Evolutionary conservation across 1,140 invertebrate genomes (phyloP).

Genomic region (Rhagoletis zephyria): DNA sequence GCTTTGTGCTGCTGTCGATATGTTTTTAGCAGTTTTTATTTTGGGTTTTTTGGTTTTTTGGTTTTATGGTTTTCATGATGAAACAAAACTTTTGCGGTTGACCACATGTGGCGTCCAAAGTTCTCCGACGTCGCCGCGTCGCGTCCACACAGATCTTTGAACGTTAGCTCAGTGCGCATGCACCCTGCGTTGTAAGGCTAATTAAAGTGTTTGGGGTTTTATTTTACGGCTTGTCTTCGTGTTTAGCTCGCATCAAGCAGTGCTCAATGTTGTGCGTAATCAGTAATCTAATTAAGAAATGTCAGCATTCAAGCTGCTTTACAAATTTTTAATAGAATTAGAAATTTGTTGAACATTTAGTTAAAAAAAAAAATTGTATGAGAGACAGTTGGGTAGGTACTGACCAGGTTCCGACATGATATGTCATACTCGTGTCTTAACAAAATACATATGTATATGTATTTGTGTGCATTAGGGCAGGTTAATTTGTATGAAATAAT

Average conservation of each 20-base stretch:
- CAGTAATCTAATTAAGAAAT: conserved; percentile 23
- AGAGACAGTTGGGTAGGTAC: too few relatives aligned
- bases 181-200: conserved; percentile 16
- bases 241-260: not conserved
- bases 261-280: conserved; percentile 15
- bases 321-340: not conserved
- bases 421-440: too few relatives aligned
- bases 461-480: too few relatives aligned
- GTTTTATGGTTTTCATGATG: conserved; percentile 5
- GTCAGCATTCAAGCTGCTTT: not conserved
- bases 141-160: not conserved
- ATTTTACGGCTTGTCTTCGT: not conserved
- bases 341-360: too few relatives aligned
- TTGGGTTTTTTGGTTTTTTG: not conserved
- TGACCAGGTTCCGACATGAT: too few relatives aligned
- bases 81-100: conserved; percentile 47
- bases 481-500: too few relatives aligned
- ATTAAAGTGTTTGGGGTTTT: conserved; percentile 15
- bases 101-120: conserved; percentile 43
- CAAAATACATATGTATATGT: too few relatives aligned
- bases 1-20: not conserved
- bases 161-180: not conserved
- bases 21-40: not conserved
- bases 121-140: not conserved
- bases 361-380: too few relatives aligned